Evolutionary conservation across 2,888 invertebrate species (phyloP).

Genomic region (Unio pictorum): DNA sequence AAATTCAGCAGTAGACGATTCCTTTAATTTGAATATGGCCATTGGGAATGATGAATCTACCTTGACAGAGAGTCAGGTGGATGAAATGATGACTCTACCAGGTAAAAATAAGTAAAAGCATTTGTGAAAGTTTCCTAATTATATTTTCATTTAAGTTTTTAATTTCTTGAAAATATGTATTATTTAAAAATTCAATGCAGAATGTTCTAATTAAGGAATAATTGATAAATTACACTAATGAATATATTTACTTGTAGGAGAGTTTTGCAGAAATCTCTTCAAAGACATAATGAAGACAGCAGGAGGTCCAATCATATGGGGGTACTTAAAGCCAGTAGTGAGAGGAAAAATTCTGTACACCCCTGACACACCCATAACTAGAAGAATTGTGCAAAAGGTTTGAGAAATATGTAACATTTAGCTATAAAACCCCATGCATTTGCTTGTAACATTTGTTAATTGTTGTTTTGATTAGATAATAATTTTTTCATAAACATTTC

Average conservation of each 20-base stretch:
- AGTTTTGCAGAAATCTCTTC: constrained; percentile 59
- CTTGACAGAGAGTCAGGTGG: constrained; percentile 4
- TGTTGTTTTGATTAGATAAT: background rate
- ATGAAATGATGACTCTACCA: constrained; percentile 6
- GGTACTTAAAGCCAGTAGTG: constrained; percentile 71
- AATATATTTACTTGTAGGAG: constrained; percentile 34
- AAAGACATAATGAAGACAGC: constrained; percentile 32
- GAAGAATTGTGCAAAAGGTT: constrained; percentile 61
- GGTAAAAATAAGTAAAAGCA: background rate
- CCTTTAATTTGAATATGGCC: too few species aligned
- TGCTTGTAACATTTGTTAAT: background rate
- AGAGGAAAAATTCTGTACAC: constrained; percentile 70
- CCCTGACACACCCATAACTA: constrained; percentile 64
- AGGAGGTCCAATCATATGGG: constrained; percentile 69
- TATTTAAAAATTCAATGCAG: too few species aligned
- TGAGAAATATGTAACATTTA: background rate
- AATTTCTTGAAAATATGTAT: too few species aligned
- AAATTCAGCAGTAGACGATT: too few species aligned
- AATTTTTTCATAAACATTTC: background rate
- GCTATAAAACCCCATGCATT: background rate
- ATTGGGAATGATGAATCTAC: background rate
- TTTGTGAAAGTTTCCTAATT: too few species aligned
- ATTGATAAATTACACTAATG: too few species aligned
- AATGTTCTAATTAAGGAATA: too few species aligned
- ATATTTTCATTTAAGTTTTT: too few species aligned